Evolutionary conservation across 2,888 invertebrate genomes (phyloP).

Genomic region (Lithodes maja): DNA sequence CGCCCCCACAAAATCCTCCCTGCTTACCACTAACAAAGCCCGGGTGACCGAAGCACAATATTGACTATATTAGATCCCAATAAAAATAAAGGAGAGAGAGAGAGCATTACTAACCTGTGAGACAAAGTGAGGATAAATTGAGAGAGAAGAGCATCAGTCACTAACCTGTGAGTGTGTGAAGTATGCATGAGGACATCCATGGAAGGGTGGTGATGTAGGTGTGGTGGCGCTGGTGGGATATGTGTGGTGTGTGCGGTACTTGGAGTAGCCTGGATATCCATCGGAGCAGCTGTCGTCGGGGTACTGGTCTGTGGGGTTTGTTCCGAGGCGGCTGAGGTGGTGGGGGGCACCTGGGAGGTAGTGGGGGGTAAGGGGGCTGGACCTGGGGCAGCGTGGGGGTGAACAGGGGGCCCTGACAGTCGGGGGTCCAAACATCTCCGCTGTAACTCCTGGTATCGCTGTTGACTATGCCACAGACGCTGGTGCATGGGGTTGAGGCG

Average conservation of each 20-base stretch:
- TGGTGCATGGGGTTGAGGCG: conserved; percentile 67
- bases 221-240: conserved; percentile 36
- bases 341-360: conserved; percentile 35
- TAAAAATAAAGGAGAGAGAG: too few species aligned
- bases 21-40: too few species aligned
- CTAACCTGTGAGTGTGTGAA: conserved; percentile 49
- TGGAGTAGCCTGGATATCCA: conserved; percentile 42
- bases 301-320: conserved; percentile 39
- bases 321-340: conserved; percentile 29
- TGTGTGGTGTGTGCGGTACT: conserved; percentile 40
- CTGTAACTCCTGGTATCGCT: conserved; percentile 65
- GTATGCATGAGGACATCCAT: conserved; percentile 53
- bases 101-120: too few species aligned
- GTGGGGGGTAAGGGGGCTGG: conserved; percentile 26
- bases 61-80: too few species aligned
- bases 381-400: conserved; percentile 1
- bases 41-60: too few species aligned
- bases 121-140: too few species aligned
- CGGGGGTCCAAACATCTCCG: conserved; percentile 62
- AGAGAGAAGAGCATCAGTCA: background rate
- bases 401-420: conserved; percentile 16
- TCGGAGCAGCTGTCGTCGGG: conserved; percentile 34
- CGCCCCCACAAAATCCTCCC: too few species aligned
- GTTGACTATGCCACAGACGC: conserved; percentile 68
- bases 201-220: conserved; percentile 43